A percentile compares a stretch with the other conserved stretches of the same genome.
phyloP scores from a whole-genome alignment of 2,888 invertebrate genomes.

The Watsonalla cultraria region DNA sequence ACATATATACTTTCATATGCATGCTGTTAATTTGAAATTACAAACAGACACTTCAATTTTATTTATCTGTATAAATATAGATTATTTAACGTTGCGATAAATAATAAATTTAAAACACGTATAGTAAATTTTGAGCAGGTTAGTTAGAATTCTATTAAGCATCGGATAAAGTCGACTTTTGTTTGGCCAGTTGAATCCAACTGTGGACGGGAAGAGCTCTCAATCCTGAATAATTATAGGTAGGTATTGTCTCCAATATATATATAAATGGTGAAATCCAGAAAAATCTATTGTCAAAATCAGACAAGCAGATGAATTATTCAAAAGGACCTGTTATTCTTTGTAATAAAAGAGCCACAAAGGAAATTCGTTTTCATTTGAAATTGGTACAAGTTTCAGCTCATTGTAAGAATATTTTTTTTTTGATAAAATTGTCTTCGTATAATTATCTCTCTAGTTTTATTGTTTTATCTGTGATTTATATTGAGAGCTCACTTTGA shows the following conservation, averaged over 20 bases:
- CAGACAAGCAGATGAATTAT: slow-evolving; percentile 26
- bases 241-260: slow-evolving; percentile 2
- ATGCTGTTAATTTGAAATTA: too few relatives aligned
- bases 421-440: neutral
- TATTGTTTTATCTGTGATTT: too few relatives aligned
- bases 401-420: slow-evolving; percentile 2
- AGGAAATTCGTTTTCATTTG: slow-evolving; percentile 15
- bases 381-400: slow-evolving; percentile 6
- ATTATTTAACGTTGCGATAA: too few relatives aligned
- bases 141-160: too few relatives aligned
- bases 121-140: too few relatives aligned
- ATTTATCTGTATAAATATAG: too few relatives aligned
- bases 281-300: slow-evolving; percentile 13
- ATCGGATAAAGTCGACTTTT: neutral
- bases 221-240: slow-evolving; percentile 1
- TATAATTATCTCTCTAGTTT: neutral
- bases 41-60: too few relatives aligned
- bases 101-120: too few relatives aligned
- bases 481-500: too few relatives aligned
- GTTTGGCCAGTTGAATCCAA: neutral
- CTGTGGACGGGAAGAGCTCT: neutral
- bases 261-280: slow-evolving; percentile 10
- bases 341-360: slow-evolving; percentile 20
- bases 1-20: too few relatives aligned
- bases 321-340: slow-evolving; percentile 21